Percentiles rank a stretch among this genome's conserved stretches.
Evolutionary conservation across 2,113 vertebrate genomes (phyloP).

Genomic region (Micronycteris hirsuta): DNA sequence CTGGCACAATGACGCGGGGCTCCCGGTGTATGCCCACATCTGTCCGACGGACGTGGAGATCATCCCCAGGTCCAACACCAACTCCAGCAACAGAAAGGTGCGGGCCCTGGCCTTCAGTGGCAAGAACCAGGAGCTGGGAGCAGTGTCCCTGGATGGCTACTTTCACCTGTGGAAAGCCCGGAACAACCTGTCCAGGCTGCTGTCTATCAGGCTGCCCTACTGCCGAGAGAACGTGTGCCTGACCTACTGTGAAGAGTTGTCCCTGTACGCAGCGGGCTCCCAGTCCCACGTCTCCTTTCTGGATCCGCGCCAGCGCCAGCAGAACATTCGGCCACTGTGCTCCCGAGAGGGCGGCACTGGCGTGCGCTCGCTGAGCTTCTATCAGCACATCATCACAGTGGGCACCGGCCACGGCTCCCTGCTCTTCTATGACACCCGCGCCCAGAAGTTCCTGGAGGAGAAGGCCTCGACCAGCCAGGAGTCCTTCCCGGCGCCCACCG

Average conservation of each 20-base stretch:
- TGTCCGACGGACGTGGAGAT: slow-evolving; percentile 88
- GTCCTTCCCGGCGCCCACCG: slow-evolving; percentile 79
- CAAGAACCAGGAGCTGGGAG: slow-evolving; percentile 93
- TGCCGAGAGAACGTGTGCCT: slow-evolving; percentile 96
- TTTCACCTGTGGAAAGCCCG: slow-evolving; percentile 97
- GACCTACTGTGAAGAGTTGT: slow-evolving; percentile 94
- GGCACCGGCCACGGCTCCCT: slow-evolving; percentile 96
- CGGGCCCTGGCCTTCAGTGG: slow-evolving; percentile 93
- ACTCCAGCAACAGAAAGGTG: slow-evolving; percentile 93
- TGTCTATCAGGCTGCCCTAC: slow-evolving; percentile 93
- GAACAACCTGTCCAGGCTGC: slow-evolving; percentile 89
- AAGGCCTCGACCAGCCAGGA: slow-evolving; percentile 67
- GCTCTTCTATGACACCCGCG: slow-evolving; percentile 94
- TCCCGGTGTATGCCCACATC: slow-evolving; percentile 91
- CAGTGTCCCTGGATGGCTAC: slow-evolving; percentile 95
- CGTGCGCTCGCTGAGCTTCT: slow-evolving; percentile 96
- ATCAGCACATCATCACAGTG: slow-evolving; percentile 94
- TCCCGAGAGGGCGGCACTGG: slow-evolving; percentile 93
- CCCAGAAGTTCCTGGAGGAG: slow-evolving; percentile 94
- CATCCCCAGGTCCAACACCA: slow-evolving; percentile 93
- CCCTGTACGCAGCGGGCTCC: slow-evolving; percentile 94
- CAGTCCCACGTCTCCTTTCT: slow-evolving; percentile 96
- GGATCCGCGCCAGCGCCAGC: slow-evolving; percentile 89
- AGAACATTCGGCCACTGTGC: slow-evolving; percentile 89
- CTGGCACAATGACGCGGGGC: slow-evolving; percentile 80